Evolutionary conservation across 2,113 vertebrate species (phyloP), one percentile per base, ranked within the genome.

Genomic region (Lophura nycthemera): DNA sequence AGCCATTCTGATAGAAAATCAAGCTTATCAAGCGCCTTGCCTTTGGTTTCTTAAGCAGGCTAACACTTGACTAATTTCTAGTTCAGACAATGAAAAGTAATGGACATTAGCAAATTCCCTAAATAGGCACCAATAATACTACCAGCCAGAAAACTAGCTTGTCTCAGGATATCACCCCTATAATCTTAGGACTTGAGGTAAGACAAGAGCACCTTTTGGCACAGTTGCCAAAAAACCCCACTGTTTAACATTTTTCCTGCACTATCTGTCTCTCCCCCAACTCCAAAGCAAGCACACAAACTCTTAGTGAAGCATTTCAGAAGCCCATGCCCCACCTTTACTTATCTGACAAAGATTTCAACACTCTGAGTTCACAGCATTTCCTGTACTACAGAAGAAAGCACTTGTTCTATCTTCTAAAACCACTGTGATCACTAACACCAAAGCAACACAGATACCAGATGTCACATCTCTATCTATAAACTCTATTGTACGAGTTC

Each of bases 381-480:
- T 96, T 96, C 95, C 95, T 93, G 92, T 82, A 32, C 74, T 75
- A 63, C 5, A 47, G 75, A 88, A 88, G 83, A 81, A 75, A 92
- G 61, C 47, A 54, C 47, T 88, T 80, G 36, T 79, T 79, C 87
- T 83, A 14, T 65, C 91, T 92, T 60, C 25, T 73, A 85, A 95
- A 78, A 32, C 50, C 89, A 32, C 74, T 25, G 70, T 10, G 48
- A 84, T 77, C 90, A 73, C 54, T 38, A 82, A 67, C 64, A 89
- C 75, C 34, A 60, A 95, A 91, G 91, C 56, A 79, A 47, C 11
- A 72, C 43, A 54, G n/a, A 36, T 75, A 88, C 75, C 64, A 25
- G 47, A 72, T 76, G n/a, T 48, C 83, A 77, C 77, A 69, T 24
- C 60, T 74, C 21, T 22, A 83, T 17, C 66, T 29, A 66, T 70